Conservation (phyloP, 2,888 invertebrate species). For the Kryphioiulus occultus region DNA sequence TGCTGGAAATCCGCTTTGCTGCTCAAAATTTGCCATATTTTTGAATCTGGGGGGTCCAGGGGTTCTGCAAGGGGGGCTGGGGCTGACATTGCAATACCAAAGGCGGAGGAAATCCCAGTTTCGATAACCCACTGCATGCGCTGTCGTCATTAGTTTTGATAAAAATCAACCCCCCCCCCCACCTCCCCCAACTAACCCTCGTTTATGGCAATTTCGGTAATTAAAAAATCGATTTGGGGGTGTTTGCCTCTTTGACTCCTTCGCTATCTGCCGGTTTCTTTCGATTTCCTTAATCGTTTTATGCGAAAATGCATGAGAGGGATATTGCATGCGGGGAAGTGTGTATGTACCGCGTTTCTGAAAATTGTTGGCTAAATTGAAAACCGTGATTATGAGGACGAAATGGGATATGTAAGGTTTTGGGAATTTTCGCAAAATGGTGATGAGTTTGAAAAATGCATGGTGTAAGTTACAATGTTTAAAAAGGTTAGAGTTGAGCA, state of each 20-base stretch:
- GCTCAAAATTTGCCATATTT: neutral
- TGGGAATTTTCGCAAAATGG: no score
- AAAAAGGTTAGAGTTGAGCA: no score
- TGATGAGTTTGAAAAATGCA: no score
- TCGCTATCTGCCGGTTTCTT: neutral
- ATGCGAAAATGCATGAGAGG: neutral
- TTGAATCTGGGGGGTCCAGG: neutral
- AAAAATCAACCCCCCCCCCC: no score
- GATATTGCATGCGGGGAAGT: no score
- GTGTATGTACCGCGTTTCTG: no score
- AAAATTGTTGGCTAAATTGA: no score
- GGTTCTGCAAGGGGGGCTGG: neutral
- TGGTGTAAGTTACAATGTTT: no score
- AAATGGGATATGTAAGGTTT: no score
- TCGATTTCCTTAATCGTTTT: neutral
- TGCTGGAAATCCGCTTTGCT: conserved; percentile 23
- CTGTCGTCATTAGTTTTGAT: neutral
- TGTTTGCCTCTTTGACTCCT: conserved; percentile 7
- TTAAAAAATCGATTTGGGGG: conserved; percentile 1
- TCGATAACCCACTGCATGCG: neutral
- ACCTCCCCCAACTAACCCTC: no score
- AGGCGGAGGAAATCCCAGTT: neutral
- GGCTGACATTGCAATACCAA: neutral
- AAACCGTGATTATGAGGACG: no score
- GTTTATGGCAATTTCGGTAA: neutral